Evolutionary conservation across 2,888 invertebrate species (phyloP).

Genomic region (Folsomia manolachei): DNA sequence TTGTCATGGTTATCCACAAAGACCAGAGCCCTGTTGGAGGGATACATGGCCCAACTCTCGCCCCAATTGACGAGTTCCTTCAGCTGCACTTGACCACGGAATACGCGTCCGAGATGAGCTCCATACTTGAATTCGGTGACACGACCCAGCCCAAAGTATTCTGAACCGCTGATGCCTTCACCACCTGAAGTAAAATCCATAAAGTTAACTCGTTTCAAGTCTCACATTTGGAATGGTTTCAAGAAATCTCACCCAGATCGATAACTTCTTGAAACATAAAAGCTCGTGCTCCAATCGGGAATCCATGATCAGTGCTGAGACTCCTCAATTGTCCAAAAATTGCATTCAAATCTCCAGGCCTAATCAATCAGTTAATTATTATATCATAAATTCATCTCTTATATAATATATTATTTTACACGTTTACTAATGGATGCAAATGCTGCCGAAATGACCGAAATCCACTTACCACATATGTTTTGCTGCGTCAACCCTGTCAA

Average conservation of each 20-base stretch:
- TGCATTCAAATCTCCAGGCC: slow-evolving; percentile 55
- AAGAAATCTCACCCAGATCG: slow-evolving; percentile 46
- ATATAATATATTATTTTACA: too few species aligned
- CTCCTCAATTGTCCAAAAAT: slow-evolving; percentile 53
- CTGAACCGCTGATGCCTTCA: slow-evolving; percentile 53
- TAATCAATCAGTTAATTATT: too few species aligned
- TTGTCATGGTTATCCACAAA: slow-evolving; percentile 83
- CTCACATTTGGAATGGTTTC: too few species aligned
- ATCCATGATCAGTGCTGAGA: slow-evolving; percentile 49
- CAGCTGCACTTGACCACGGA: too few species aligned
- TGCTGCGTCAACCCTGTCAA: slow-evolving; percentile 55
- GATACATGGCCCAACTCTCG: slow-evolving; percentile 65
- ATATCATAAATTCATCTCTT: too few species aligned
- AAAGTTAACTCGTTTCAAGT: too few species aligned
- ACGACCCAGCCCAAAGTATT: slow-evolving; percentile 53
- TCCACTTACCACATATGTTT: slow-evolving; percentile 62
- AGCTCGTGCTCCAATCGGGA: slow-evolving; percentile 41
- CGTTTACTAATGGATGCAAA: too few species aligned
- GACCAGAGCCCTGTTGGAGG: slow-evolving; percentile 64
- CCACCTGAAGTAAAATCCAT: too few species aligned
- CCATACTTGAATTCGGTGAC: slow-evolving; percentile 61
- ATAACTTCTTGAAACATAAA: slow-evolving; percentile 51
- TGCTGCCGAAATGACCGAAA: too few species aligned
- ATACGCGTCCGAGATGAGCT: slow-evolving; percentile 61
- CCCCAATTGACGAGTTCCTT: too few species aligned